phyloP scores from a whole-genome alignment of 2,888 invertebrate genomes.

The Quadriops clusia region DNA sequence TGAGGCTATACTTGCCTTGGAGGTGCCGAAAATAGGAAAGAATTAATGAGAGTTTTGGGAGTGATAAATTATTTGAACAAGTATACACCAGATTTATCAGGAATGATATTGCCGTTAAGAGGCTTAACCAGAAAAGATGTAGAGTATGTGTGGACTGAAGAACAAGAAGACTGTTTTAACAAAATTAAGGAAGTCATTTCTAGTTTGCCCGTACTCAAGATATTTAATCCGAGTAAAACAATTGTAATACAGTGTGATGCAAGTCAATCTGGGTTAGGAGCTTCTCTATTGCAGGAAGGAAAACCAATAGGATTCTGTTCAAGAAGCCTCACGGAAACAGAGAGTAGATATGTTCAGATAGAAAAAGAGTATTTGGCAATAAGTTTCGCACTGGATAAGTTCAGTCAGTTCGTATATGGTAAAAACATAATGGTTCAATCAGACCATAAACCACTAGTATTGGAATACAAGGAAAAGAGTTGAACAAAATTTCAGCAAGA shows the following conservation, averaged over 20 bases:
- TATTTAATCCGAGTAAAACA: slow-evolving; percentile 1
- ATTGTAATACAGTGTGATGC: slow-evolving; percentile 9
- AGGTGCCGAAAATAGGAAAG: slow-evolving; percentile 14
- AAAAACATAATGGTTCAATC: slow-evolving; percentile 1
- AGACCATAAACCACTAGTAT: slow-evolving; percentile 2
- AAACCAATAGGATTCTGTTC: slow-evolving; percentile 6
- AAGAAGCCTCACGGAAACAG: slow-evolving; percentile 1
- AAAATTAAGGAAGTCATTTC: slow-evolving; percentile 3
- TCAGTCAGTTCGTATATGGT: too few relatives aligned
- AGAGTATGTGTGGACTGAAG: slow-evolving; percentile 11
- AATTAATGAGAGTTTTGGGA: slow-evolving; percentile 15
- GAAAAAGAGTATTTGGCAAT: slow-evolving; percentile 5
- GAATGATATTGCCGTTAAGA: slow-evolving; percentile 15
- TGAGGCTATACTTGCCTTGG: slow-evolving; percentile 13
- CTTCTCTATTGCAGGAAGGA: slow-evolving; percentile 8
- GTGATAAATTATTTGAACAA: slow-evolving; percentile 15
- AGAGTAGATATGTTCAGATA: slow-evolving; percentile 2
- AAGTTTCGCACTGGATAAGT: too few relatives aligned
- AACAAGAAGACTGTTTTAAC: slow-evolving; percentile 3
- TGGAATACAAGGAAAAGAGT: slow-evolving; percentile 2
- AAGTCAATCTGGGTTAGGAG: slow-evolving; percentile 6
- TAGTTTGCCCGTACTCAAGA: slow-evolving; percentile 2
- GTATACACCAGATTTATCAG: slow-evolving; percentile 16
- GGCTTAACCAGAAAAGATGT: slow-evolving; percentile 14
- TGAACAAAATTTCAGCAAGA: slow-evolving; percentile 5